A percentile compares a stretch with the other conserved stretches of the same genome.
These are phyloP conservation scores for Elysia crispata DNA, from an alignment of 2,888 invertebrate genomes.

Conservation along the genomic window DNA sequence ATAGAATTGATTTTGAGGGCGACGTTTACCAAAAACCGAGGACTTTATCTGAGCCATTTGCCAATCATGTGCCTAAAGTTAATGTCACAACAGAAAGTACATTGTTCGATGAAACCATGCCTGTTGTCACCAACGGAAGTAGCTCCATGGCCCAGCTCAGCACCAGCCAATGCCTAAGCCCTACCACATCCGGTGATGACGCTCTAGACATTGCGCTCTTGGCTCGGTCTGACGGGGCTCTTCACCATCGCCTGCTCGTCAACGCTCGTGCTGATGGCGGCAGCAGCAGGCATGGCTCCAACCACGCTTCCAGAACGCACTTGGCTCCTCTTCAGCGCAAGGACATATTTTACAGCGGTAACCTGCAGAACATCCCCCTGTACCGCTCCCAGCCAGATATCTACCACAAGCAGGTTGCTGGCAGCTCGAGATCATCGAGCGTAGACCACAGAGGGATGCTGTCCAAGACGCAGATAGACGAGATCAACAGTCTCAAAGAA, in stretches of 20 bases:
- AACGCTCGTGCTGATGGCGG: not conserved
- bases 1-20: too few species aligned
- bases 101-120: too few species aligned
- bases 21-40: too few species aligned
- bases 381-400: conserved; percentile 75
- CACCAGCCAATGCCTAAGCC: conserved; percentile 23
- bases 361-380: conserved; percentile 81
- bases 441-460: not conserved
- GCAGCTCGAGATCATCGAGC: conserved; percentile 59
- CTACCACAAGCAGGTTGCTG: conserved; percentile 74
- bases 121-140: too few species aligned
- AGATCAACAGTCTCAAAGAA: not conserved
- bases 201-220: conserved; percentile 34
- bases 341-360: conserved; percentile 93
- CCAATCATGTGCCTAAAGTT: too few species aligned
- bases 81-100: too few species aligned
- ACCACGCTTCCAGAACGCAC: not conserved
- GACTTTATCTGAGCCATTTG: too few species aligned
- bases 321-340: conserved; percentile 80
- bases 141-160: not conserved
- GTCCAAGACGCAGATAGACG: not conserved
- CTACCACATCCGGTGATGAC: not conserved
- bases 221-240: conserved; percentile 57
- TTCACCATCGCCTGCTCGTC: conserved; percentile 41
- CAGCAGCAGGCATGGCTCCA: not conserved